Evolutionary conservation across 2,888 invertebrate species (phyloP), one percentile per base, ranked within the genome.

Genomic region (Tridacna crocea): DNA sequence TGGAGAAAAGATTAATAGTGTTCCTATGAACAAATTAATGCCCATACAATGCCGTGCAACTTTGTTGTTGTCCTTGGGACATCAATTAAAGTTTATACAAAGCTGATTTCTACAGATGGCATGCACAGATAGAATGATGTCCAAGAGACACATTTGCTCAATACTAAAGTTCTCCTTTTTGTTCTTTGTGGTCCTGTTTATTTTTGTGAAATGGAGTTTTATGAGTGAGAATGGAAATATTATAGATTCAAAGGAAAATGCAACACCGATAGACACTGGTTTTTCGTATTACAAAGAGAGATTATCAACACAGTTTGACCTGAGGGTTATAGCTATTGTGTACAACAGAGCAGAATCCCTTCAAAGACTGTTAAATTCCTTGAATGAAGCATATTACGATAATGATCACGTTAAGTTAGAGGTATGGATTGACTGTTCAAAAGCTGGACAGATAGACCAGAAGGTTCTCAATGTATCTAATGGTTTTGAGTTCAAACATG

Each of bases 341-440:
- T 89, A 80, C 47, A 85, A 89, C 47, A 65, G 88, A 36, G 81
- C 87, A 6, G 70, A 78, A 10, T 88, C 89, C 11, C 36, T 88
- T 15, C 15, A 68, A 17, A 66, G 89, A 63, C 75, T 89, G 24
- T 75, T 89, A 8, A 65, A 80, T 6, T 89, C 89, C 3, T 65
- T 89, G 17, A 87, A 89, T 24, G 47, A 65, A 0, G 89, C 84
- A 11, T 65, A 82, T 24, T 89, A 87, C 75, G 75, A 74, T 0
- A 77, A 72, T 22, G 88, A 87, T 63, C 80, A 55, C 4, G 78
- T 88, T 4, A 77, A 76, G 27, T 27, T 89, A 0, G 89, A 89
- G 27, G 84, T 89, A 4, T 89, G 89, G 89, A 87, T 89, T 27
- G 89, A 88, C 60, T 63, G 87, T 61, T 86, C 86, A 6, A 78